A percentile compares a stretch with the other conserved stretches of the same genome.
Evolutionary conservation across 2,888 invertebrate species (phyloP).

Genomic region (Glaucopsyche alexis): DNA sequence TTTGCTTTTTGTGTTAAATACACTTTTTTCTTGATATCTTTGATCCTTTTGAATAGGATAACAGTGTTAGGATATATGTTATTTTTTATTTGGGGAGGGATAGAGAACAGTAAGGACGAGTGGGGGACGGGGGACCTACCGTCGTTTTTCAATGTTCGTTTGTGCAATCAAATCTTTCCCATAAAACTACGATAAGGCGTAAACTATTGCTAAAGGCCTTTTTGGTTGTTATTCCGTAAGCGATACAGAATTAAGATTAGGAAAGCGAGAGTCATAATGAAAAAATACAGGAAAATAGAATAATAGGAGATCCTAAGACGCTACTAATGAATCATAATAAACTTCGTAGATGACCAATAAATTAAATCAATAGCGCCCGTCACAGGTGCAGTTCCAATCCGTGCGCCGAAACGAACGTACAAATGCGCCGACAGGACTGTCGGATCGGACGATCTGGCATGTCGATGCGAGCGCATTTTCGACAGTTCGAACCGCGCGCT

Average conservation of each 20-base stretch:
- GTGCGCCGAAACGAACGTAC: too few species aligned
- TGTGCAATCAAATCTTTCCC: slow-evolving; percentile 28
- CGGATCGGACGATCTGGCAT: too few species aligned
- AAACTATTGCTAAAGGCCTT: slow-evolving; percentile 35
- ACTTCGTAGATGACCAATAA: neutral
- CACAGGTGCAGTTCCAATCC: too few species aligned
- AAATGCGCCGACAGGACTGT: too few species aligned
- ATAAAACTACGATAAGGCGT: slow-evolving; percentile 31
- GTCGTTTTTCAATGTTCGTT: neutral
- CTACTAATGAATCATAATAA: neutral
- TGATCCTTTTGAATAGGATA: neutral
- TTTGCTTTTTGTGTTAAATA: neutral
- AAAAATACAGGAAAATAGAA: neutral
- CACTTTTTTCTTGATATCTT: neutral
- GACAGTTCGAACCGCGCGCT: too few species aligned
- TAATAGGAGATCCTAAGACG: neutral
- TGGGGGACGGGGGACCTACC: neutral
- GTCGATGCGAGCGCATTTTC: too few species aligned
- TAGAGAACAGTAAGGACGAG: neutral
- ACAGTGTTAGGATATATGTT: neutral
- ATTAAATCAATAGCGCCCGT: too few species aligned
- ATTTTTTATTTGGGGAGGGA: neutral
- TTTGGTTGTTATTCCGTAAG: slow-evolving; percentile 24
- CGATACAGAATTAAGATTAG: slow-evolving; percentile 10
- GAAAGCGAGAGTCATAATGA: slow-evolving; percentile 10